Evolutionary conservation across 1,140 invertebrate species (phyloP).

Genomic region (Lasioglossum albipes): DNA sequence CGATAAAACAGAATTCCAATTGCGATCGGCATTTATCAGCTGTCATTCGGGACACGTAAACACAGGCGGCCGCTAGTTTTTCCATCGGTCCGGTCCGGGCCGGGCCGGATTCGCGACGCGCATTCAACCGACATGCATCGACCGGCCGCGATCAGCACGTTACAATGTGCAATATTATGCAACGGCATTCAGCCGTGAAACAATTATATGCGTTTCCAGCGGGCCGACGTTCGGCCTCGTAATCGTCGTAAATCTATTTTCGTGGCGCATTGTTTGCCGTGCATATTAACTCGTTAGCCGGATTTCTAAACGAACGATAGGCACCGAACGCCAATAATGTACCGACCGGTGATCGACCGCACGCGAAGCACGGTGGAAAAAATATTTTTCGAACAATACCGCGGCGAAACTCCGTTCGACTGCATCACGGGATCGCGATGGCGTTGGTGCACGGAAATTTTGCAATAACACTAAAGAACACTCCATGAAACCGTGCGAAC

Average conservation of each 20-base stretch:
- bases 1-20: constrained; percentile 18
- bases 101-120: neutral
- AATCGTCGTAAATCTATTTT: constrained; percentile 66
- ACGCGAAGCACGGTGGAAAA: neutral
- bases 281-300: constrained; percentile 64
- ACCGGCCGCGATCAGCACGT: constrained; percentile 23
- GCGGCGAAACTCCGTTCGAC: too few relatives aligned
- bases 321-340: constrained; percentile 46
- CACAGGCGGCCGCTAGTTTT: constrained; percentile 36
- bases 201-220: constrained; percentile 64
- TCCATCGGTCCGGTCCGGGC: neutral
- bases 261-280: constrained; percentile 54
- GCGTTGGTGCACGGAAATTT: too few relatives aligned
- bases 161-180: constrained; percentile 62
- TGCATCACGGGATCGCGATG: too few relatives aligned
- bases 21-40: constrained; percentile 61
- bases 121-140: constrained; percentile 13
- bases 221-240: constrained; percentile 51
- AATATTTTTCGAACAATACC: too few relatives aligned
- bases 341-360: neutral
- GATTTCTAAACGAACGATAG: constrained; percentile 52
- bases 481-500: too few relatives aligned
- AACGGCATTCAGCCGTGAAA: constrained; percentile 60
- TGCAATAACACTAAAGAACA: too few relatives aligned
- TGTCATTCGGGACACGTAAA: constrained; percentile 62